A percentile compares a stretch with the other conserved stretches of the same genome.
These are phyloP conservation scores for Watsonalla cultraria DNA, from an alignment of 2,888 invertebrate species.

Conservation along the genomic window DNA sequence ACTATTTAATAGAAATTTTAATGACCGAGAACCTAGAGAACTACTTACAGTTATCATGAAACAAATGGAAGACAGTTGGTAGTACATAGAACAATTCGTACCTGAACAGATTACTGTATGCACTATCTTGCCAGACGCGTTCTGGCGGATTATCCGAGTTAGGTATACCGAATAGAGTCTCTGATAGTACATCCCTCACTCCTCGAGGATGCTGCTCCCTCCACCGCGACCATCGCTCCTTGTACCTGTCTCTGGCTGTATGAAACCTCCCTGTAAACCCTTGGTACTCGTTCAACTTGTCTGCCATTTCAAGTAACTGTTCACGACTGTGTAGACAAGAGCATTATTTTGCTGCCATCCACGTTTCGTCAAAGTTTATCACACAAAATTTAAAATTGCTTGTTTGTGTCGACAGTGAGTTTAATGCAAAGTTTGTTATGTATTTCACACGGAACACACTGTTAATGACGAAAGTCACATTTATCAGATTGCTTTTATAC, in stretches of 20 bases:
- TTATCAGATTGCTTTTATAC: too few species aligned
- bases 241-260: slow-evolving; percentile 80
- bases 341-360: slow-evolving; percentile 1
- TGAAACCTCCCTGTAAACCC: slow-evolving; percentile 86
- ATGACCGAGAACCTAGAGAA: too few species aligned
- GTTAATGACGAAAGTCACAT: too few species aligned
- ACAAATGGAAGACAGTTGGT: too few species aligned
- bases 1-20: too few species aligned
- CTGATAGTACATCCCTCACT: slow-evolving; percentile 70
- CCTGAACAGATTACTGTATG: slow-evolving; percentile 64
- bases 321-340: not conserved
- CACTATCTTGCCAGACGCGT: slow-evolving; percentile 56
- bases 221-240: slow-evolving; percentile 80
- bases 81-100: slow-evolving; percentile 19
- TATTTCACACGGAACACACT: too few species aligned
- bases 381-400: too few species aligned
- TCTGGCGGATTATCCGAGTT: slow-evolving; percentile 59
- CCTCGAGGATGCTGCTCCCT: slow-evolving; percentile 80
- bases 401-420: too few species aligned
- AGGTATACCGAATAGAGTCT: slow-evolving; percentile 62
- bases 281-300: slow-evolving; percentile 89
- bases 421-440: too few species aligned
- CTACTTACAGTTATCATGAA: too few species aligned
- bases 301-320: slow-evolving; percentile 75
- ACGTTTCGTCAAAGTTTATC: too few species aligned